Evolutionary conservation across 2,797 vertebrate genomes (phyloP), one percentile per base, ranked within the genome.

Genomic region (Lepus townsendii): DNA sequence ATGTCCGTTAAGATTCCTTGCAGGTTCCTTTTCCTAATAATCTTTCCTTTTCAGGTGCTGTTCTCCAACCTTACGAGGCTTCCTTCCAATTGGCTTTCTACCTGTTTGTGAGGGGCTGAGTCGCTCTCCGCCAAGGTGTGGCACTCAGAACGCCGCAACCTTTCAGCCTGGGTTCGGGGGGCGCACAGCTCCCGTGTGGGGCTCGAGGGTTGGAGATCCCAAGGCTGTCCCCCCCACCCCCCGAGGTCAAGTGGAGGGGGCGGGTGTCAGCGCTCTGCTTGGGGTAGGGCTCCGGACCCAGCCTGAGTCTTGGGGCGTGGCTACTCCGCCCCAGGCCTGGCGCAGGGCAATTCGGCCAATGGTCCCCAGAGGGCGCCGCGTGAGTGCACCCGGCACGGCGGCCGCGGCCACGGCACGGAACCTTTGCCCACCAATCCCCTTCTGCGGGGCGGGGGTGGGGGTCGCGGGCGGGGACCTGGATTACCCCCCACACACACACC

Each of bases 351-450:
- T 35, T 60, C 54, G 1, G 20, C 42, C 30, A 10, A n/a, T 1
- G 2, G 78, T 80, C 82, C 68, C 80, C 78, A 72, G 95, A 82
- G 88, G 85, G 88, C 78, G 75, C 88, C 91, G 38, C 0, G 69
- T 27, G 17, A 24, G 11, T 22, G 13, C 8, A 42, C 54, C 69
- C 1, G 1, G 71, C 3, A 2, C 27, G 47, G 22, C 0, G n/a
- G 32, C 16, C 5, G 5, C 30, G 60, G 42, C 35, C 32, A 8
- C 1, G 11, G 2, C 16, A 3, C 1, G 0, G 24, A 88, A 68
- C 54, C 35, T 7, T 12, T 1, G 8, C n/a, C 60, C 76, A 27
- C 0, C 2, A 62, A 50, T 12, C 5, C 54, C 16, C 11, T 88
- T 65, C 24, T 50, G 50, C 4, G 16, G 17, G 27, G 65, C 26